Evolutionary conservation across 2,888 invertebrate genomes (phyloP).

Genomic region (Hylaea fasciaria): DNA sequence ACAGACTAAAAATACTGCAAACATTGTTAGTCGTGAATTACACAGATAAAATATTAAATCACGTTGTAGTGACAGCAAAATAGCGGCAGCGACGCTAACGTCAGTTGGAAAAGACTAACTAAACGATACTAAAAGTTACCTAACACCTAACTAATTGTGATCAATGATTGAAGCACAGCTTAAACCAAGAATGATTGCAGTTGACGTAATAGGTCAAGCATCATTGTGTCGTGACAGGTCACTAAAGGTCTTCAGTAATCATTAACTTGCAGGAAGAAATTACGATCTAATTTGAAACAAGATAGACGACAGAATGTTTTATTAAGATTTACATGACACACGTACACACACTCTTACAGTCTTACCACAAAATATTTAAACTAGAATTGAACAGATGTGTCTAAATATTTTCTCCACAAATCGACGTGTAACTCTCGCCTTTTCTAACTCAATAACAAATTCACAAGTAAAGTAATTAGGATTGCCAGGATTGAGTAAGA

Average conservation of each 20-base stretch:
- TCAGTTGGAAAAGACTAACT: conserved; percentile 41
- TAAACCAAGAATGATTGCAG: conserved; percentile 40
- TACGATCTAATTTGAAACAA: neutral
- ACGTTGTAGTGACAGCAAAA: conserved; percentile 11
- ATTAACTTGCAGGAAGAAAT: conserved; percentile 34
- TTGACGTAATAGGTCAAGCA: conserved; percentile 42
- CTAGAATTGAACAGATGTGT: too few relatives aligned
- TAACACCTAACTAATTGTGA: conserved; percentile 58
- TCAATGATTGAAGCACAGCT: conserved; percentile 57
- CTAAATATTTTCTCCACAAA: too few relatives aligned
- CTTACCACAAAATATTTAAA: too few relatives aligned
- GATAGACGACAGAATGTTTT: too few relatives aligned
- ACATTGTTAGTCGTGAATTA: neutral
- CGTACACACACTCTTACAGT: too few relatives aligned
- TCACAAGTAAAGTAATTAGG: too few relatives aligned
- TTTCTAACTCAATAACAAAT: too few relatives aligned
- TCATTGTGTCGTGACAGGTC: conserved; percentile 45
- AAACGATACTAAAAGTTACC: conserved; percentile 49
- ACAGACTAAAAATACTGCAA: too few relatives aligned
- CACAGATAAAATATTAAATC: conserved; percentile 8
- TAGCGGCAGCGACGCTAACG: conserved; percentile 38
- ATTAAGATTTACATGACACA: too few relatives aligned
- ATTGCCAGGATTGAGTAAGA: too few relatives aligned
- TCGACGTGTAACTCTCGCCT: too few relatives aligned
- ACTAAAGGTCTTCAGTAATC: conserved; percentile 38